Conservation (phyloP, 2,797 vertebrate species). For the Lateolabrax maculatus region DNA sequence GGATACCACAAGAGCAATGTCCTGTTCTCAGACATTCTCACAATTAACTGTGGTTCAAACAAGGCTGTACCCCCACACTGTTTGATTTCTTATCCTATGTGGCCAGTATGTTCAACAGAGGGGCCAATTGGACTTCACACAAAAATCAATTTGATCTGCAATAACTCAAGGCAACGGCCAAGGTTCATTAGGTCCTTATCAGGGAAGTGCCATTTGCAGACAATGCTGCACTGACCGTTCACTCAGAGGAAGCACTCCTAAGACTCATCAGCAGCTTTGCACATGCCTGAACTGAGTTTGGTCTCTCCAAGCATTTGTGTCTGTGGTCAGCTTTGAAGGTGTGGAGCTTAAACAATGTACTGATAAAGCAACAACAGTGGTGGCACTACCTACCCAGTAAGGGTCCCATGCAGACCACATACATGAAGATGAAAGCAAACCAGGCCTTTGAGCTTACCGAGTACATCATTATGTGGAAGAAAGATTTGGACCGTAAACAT, state of each 20-base stretch:
- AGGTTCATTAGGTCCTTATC: conserved; percentile 52
- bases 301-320: conserved; percentile 1
- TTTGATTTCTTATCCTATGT: conserved; percentile 24
- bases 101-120: conserved; percentile 20
- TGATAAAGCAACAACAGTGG: background rate
- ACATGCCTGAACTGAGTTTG: conserved; percentile 29
- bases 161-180: conserved; percentile 27
- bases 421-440: background rate
- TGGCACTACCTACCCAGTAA: background rate
- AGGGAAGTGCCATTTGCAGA: conserved; percentile 59
- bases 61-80: background rate
- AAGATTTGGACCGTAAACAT: background rate
- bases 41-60: conserved; percentile 1
- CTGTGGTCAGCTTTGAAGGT: conserved; percentile 11
- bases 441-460: background rate
- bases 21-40: conserved; percentile 16
- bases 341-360: background rate
- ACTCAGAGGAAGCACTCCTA: conserved; percentile 20
- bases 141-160: conserved; percentile 36
- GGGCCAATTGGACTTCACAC: conserved; percentile 18
- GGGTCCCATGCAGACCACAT: background rate
- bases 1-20: conserved; percentile 16
- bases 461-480: background rate
- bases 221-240: conserved; percentile 30
- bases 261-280: conserved; percentile 46